phyloP scores from a whole-genome alignment of 2,888 invertebrate species.

The Schizotus pectinicornis region DNA sequence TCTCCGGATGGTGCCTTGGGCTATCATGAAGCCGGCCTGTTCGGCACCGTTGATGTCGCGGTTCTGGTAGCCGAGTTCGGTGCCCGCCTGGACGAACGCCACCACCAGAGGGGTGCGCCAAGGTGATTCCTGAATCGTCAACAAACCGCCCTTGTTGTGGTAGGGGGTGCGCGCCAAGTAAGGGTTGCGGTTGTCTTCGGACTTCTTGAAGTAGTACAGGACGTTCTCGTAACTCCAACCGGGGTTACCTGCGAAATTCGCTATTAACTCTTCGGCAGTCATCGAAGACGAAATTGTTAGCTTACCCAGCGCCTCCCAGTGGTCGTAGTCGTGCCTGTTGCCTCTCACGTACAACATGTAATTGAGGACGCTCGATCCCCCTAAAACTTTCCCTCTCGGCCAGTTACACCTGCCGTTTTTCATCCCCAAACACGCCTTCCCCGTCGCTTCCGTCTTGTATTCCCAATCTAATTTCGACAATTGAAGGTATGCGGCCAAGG shows the following conservation, averaged over 20 bases:
- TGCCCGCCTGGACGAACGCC: conserved; percentile 82
- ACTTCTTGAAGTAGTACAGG: conserved; percentile 87
- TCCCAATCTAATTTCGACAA: conserved; percentile 87
- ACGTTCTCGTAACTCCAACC: conserved; percentile 89
- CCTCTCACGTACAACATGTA: conserved; percentile 92
- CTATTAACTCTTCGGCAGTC: too few species aligned
- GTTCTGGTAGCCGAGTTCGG: conserved; percentile 82
- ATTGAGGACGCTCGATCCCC: conserved; percentile 86
- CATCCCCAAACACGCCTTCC: conserved; percentile 82
- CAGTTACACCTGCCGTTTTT: conserved; percentile 83
- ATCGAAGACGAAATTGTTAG: too few species aligned
- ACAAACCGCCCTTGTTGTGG: conserved; percentile 74
- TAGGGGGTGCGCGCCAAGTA: conserved; percentile 73
- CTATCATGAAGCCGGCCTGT: conserved; percentile 84
- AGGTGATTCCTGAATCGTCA: conserved; percentile 81
- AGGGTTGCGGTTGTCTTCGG: conserved; percentile 87
- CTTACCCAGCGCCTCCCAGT: conserved; percentile 75
- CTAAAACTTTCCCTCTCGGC: conserved; percentile 89
- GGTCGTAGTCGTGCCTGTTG: conserved; percentile 80
- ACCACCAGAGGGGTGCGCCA: conserved; percentile 84
- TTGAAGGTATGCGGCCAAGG: conserved; percentile 85
- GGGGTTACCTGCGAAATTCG: conserved; percentile 69
- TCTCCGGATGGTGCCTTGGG: conserved; percentile 75
- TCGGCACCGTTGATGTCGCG: conserved; percentile 81
- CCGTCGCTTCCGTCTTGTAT: conserved; percentile 86